phyloP scores from a whole-genome alignment of 2,888 invertebrate genomes.

The Celastrina argiolus region DNA sequence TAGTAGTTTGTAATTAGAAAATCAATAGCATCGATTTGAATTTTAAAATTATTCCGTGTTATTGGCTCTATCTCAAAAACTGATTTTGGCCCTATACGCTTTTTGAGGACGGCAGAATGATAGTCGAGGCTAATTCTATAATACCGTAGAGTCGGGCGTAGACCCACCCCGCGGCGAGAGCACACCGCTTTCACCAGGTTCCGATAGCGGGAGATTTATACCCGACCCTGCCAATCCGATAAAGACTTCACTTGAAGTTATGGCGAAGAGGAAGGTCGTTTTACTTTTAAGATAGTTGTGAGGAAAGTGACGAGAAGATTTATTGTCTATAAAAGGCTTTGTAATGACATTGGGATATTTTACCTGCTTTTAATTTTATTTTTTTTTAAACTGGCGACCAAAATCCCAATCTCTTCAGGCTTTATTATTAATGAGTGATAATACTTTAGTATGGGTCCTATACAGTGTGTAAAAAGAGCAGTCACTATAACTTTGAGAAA shows the following conservation, averaged over 20 bases:
- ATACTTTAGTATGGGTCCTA: too few species aligned
- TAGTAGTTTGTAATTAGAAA: too few species aligned
- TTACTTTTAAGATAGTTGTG: neutral
- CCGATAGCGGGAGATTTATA: slow-evolving; percentile 8
- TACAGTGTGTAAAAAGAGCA: too few species aligned
- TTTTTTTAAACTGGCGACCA: too few species aligned
- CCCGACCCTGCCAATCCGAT: slow-evolving; percentile 1
- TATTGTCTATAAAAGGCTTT: neutral
- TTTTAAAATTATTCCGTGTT: too few species aligned
- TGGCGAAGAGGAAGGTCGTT: slow-evolving; percentile 10
- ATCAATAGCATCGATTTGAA: too few species aligned
- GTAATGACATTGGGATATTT: too few species aligned
- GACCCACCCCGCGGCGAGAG: neutral
- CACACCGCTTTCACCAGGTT: slow-evolving; percentile 1
- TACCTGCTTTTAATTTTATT: too few species aligned
- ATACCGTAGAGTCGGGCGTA: neutral
- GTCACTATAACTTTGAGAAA: too few species aligned
- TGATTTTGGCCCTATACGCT: neutral
- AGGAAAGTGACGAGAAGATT: slow-evolving; percentile 2
- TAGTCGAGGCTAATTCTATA: neutral
- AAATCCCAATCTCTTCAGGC: too few species aligned
- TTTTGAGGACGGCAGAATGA: too few species aligned
- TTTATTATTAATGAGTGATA: too few species aligned
- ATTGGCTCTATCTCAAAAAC: neutral
- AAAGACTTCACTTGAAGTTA: neutral